Evolutionary conservation across 1,140 invertebrate genomes (phyloP), one percentile per base, ranked within the genome.

Genomic region (Caenorhabditis tropicalis): DNA sequence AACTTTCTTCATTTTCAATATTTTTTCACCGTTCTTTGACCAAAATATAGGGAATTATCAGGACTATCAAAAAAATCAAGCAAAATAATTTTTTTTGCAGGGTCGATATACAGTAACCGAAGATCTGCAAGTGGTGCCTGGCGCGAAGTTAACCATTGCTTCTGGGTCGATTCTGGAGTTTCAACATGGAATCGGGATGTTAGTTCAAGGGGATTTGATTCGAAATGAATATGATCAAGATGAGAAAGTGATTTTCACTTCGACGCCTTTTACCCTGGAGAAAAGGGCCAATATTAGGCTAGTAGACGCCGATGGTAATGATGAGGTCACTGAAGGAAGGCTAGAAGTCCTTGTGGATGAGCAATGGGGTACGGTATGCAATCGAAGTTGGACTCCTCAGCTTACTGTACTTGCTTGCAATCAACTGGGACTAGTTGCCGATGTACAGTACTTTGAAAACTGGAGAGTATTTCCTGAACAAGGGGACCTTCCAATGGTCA

Each of bases 291-390:
- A 89, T 39, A 88, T 91, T 81, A 87, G 90, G 0, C 60, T 91
- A 12, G 87, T 91, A 6, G 87, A 91, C 81, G 89, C 90, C 29
- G 88, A 88, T 79, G 86, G 85, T 12, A 88, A 88, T 36, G 88
- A 90, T 36, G 79, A 88, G 31, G 88, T 89, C 27, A 65, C 88
- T 81, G 92, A 93, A 87, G 93, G 93, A 29, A 85, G 92, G 39
- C 88, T 93, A 15, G 92, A 95, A 92, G 93, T 95, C 0, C 93
- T 94, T 88, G 92, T 98, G 9, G 94, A 94, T 21, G 94, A 94
- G 15, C 88, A 91, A 91, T 99, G 98, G 97, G 97, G 97, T 65
- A 98, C 96, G 0, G 95, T 99, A 5, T 99, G 98, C 90, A 96
- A 96, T 92, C 95, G 98, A 91, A 95, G 95, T 33, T 99, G 97